Conservation (phyloP, 2,113 vertebrate species). For the Phrynosoma blainvillii region DNA sequence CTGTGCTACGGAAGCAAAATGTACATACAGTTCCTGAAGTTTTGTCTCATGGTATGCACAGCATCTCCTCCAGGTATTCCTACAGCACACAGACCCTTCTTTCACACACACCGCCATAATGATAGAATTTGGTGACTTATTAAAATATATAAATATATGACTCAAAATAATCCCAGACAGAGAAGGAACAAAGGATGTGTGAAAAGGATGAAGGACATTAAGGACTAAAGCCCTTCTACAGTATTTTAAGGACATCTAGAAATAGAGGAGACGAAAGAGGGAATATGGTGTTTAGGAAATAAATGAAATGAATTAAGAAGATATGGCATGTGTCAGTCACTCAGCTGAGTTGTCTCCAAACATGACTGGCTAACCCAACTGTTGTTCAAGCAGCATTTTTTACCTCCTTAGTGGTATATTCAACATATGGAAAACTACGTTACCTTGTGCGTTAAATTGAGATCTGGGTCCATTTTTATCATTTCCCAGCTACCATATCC, state of each 20-base stretch:
- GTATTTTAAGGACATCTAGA: background rate
- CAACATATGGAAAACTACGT: background rate
- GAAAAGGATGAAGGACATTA: background rate
- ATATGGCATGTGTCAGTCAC: background rate
- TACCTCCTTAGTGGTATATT: background rate
- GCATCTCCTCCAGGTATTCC: fast-evolving
- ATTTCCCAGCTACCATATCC: slow-evolving; percentile 99
- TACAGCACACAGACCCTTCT: background rate
- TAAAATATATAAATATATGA: background rate
- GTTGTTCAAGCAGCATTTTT: background rate
- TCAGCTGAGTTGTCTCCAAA: background rate
- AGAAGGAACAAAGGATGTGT: background rate
- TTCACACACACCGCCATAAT: background rate
- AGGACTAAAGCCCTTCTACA: background rate
- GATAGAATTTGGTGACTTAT: background rate
- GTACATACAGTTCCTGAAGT: background rate
- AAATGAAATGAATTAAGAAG: background rate
- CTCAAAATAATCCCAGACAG: background rate
- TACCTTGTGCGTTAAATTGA: slow-evolving; percentile 98
- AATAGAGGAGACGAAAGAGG: background rate
- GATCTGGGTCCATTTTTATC: slow-evolving; percentile 99
- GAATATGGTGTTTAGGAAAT: background rate
- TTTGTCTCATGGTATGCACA: background rate
- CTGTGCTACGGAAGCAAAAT: background rate
- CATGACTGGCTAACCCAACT: background rate